These are phyloP conservation scores for Balearica regulorum DNA, from an alignment of 2,797 vertebrate genomes.

Conservation along the genomic window DNA sequence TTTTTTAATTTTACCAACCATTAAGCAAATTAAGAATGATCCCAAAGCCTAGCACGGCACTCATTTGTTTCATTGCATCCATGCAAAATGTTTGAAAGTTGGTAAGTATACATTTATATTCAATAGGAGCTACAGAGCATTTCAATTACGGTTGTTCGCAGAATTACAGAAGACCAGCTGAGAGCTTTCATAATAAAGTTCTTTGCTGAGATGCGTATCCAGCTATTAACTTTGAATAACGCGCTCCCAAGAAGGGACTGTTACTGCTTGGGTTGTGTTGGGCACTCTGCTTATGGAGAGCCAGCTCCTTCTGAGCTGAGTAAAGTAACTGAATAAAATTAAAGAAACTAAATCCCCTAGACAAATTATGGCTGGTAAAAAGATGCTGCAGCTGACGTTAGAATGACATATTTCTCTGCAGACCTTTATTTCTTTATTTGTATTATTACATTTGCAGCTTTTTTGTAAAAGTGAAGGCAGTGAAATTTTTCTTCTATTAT, in stretches of 20 bases:
- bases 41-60: not conserved
- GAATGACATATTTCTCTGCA: not conserved
- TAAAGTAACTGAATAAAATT: not conserved
- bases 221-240: not conserved
- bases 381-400: not conserved
- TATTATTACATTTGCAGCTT: not conserved
- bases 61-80: not conserved
- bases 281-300: not conserved
- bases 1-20: not conserved
- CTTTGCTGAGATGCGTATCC: not conserved
- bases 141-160: not conserved
- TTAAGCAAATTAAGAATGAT: not conserved
- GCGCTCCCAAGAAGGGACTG: not conserved
- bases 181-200: not conserved
- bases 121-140: not conserved
- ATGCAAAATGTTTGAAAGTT: not conserved
- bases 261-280: not conserved
- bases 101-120: not conserved
- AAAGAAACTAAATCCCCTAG: not conserved
- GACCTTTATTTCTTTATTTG: not conserved
- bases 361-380: not conserved
- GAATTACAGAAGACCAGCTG: not conserved
- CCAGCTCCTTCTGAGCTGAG: not conserved
- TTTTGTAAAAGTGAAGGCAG: not conserved
- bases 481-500: not conserved